Base-by-base conservation (phyloP, 2,113 vertebrate genomes). In the Plecturocebus donacophilus region DNA sequence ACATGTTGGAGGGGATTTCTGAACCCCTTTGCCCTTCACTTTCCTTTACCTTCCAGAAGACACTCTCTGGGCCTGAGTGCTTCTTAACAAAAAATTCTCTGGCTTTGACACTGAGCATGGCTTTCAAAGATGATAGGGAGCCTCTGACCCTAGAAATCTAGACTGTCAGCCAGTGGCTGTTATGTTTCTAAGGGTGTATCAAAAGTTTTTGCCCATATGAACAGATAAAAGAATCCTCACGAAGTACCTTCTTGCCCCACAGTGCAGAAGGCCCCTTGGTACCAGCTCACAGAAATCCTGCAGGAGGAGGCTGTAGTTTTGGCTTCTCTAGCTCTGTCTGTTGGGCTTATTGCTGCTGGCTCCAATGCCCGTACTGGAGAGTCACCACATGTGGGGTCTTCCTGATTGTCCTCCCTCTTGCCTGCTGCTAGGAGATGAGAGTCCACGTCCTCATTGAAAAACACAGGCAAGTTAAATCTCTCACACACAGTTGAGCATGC, bases 221-320 rank as follows among this genome's bases (percentile, higher is more conserved):
- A 94, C 92, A 94, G 87, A 96, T 76, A 58, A 97, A 98, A 98
- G 77, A 97, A 97, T 93, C 94, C 94, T 98, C 96, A 97, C 52
- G 96, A 97, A 93, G 73, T 95, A 91, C 84, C 81, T 90, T 10
- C 5, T 64, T 64, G 12, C 52, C 35, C 76, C 27, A 82, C 97
- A 94, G 87, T 42, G 0, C 91, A 86, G n/a, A 94, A 98, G 93
- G 82, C 87, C 89, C 54, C 80, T 96, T 91, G 93, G 81, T 96
- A 97, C 73, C 87, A 93, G 87, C 61, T 97, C 97, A 85, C 58
- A 32, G 0, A 2, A 97, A 96, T 82, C 94, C 96, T 94, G 47
- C 83, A 93, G 85, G 95, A 89, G 76, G 82, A 97, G 61, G 58
- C 71, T 35, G 16, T 61, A 45, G 87, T 85, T 85, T 82, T 96